phyloP scores from a whole-genome alignment of 2,113 vertebrate species.

The Pelobates fuscus region DNA sequence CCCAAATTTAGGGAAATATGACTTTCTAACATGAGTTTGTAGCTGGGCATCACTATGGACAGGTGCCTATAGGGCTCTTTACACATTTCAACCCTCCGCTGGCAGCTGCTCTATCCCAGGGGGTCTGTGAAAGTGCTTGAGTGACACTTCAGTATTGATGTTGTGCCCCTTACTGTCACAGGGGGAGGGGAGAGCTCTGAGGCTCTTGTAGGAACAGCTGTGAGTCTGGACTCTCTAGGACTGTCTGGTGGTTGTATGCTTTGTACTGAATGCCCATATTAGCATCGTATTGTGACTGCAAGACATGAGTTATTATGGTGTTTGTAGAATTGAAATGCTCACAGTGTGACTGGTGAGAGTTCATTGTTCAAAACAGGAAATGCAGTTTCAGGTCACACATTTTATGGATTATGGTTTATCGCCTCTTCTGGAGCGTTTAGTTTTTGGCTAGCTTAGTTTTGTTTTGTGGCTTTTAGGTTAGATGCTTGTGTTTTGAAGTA shows the following conservation, averaged over 20 bases:
- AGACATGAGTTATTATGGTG: not conserved
- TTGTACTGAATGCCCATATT: not conserved
- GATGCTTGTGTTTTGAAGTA: no score
- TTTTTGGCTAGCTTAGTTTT: no score
- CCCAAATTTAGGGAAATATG: no score
- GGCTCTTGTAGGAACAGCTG: slow-evolving; percentile 13
- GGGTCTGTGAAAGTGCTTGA: not conserved
- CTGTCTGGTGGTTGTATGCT: slow-evolving; percentile 7
- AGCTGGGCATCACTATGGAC: not conserved
- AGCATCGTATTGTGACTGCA: not conserved
- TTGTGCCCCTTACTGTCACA: not conserved
- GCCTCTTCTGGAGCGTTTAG: no score
- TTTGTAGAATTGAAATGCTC: no score
- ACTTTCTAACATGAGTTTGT: no score
- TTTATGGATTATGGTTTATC: no score
- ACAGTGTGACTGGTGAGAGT: no score
- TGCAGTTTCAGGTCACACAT: no score
- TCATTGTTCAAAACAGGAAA: no score
- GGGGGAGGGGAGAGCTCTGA: slow-evolving; percentile 27
- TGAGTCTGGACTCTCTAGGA: slow-evolving; percentile 1
- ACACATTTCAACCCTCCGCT: not conserved
- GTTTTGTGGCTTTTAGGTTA: no score
- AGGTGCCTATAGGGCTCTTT: slow-evolving; percentile 1
- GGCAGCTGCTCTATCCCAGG: slow-evolving; percentile 18
- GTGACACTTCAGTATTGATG: slow-evolving; percentile 19